Conservation (phyloP, 2,888 invertebrate species). For the Petrolisthes cinctipes region DNA sequence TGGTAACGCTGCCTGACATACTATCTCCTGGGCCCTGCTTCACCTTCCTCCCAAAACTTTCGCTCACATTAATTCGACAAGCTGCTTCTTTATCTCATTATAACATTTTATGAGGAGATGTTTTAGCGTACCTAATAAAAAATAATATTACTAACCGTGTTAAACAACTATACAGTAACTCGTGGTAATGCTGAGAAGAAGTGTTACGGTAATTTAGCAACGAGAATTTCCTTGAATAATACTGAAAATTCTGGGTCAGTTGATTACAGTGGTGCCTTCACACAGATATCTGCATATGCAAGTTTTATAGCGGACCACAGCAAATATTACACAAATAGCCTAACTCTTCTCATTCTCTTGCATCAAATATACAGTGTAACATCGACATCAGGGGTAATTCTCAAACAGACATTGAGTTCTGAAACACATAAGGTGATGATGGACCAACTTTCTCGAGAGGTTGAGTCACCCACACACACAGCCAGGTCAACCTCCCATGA, state of each 20-base stretch:
- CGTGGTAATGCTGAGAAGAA: not conserved
- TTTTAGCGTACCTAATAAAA: no score
- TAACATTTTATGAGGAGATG: not conserved
- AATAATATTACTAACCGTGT: no score
- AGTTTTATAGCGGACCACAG: not conserved
- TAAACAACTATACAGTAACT: no score
- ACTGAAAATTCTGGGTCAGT: slow-evolving; percentile 25
- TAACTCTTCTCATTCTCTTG: no score
- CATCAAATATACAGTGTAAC: not conserved
- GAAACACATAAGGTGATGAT: no score
- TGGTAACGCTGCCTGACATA: not conserved
- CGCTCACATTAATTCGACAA: slow-evolving; percentile 18
- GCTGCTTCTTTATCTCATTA: slow-evolving; percentile 15
- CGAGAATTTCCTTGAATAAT: not conserved
- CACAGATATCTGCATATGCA: slow-evolving; percentile 10
- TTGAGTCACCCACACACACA: not conserved
- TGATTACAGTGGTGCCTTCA: slow-evolving; percentile 8
- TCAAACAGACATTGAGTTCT: no score
- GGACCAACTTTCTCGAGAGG: not conserved
- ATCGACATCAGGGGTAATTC: not conserved
- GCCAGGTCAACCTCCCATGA: not conserved
- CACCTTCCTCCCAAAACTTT: slow-evolving; percentile 2
- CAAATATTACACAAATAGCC: no score
- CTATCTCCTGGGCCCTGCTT: slow-evolving; percentile 11
- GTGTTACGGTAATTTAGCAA: not conserved